Base-by-base conservation (phyloP, 2,113 vertebrate species). In the Cochlearius cochlearius region DNA sequence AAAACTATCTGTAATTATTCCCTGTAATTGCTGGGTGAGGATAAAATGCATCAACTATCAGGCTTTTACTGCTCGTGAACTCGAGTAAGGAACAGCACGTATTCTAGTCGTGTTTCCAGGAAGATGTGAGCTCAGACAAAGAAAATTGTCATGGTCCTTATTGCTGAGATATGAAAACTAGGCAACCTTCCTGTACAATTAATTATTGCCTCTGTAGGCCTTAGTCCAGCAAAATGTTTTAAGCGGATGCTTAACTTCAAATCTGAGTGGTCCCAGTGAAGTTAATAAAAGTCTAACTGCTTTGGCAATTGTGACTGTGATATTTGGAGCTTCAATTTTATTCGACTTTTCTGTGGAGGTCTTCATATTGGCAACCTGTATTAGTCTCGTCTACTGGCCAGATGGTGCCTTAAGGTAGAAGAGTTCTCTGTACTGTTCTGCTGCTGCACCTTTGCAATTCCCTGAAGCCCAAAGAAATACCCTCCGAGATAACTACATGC, bases 1-100 rank as follows among this genome's bases (percentile, higher is more conserved):
- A 93, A 84, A 95, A 49, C 30, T 52, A 67, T 88, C 76, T 87
- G 79, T 95, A 97, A 96, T 96, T 96, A 95, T 91, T 94, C 68
- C 79, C 56, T 12, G 6, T 96, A 95, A 97, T 95, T 97, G 76
- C 83, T 92, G 91, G 83, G 92, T 94, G 83, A 92, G 79, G 80
- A 69, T 74, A 72, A 94, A 96, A 79, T 78, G 83, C 92, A 85
- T 94, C 56, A 59, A 27, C 86, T 52, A n/a, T 30, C 59, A 78
- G 64, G 92, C 82, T 91, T 94, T 93, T 91, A 84, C 73, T 64
- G 83, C 45, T 68, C 0, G 0, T 86, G 88, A 94, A 87, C 73
- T 91, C 52, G 36, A 67, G n/a, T 32, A 79, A 86, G 74, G 85
- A 83, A 50, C 67, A 60, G 59, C 21, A 43, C 4, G 0, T 62